phyloP scores from a whole-genome alignment of 2,888 invertebrate species.

The Drosophila aldrichi region DNA sequence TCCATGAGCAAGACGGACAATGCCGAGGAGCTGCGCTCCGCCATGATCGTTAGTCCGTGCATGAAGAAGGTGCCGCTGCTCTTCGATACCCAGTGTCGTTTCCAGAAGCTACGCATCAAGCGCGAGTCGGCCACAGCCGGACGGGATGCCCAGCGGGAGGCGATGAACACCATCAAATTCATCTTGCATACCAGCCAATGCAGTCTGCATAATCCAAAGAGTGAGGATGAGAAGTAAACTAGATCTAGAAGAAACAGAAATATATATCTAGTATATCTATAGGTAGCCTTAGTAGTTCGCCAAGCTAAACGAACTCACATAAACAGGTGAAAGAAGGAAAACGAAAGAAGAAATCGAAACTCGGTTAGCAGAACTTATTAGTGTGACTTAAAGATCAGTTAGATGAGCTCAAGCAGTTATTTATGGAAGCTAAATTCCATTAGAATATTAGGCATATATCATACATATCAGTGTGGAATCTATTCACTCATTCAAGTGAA shows the following conservation, averaged over 20 bases:
- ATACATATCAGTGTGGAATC: too few relatives aligned
- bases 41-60: constrained; percentile 46
- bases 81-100: constrained; percentile 54
- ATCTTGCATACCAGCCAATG: neutral
- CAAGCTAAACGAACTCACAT: neutral
- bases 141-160: constrained; percentile 20
- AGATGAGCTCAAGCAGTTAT: neutral
- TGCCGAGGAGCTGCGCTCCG: constrained; percentile 66
- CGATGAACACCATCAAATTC: constrained; percentile 20
- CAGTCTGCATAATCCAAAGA: neutral
- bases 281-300: neutral
- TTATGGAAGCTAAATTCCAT: too few relatives aligned
- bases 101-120: constrained; percentile 21
- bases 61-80: constrained; percentile 36
- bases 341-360: neutral
- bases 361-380: neutral
- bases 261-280: neutral
- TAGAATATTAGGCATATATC: neutral
- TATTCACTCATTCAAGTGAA: too few relatives aligned
- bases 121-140: constrained; percentile 45
- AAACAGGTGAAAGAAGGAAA: neutral
- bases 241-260: neutral
- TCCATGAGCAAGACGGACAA: constrained; percentile 77
- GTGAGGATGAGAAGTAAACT: neutral
- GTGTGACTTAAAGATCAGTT: neutral